Evolutionary conservation across 2,797 vertebrate genomes (phyloP), one percentile per base, ranked within the genome.

Genomic region (Hemitrygon akajei): DNA sequence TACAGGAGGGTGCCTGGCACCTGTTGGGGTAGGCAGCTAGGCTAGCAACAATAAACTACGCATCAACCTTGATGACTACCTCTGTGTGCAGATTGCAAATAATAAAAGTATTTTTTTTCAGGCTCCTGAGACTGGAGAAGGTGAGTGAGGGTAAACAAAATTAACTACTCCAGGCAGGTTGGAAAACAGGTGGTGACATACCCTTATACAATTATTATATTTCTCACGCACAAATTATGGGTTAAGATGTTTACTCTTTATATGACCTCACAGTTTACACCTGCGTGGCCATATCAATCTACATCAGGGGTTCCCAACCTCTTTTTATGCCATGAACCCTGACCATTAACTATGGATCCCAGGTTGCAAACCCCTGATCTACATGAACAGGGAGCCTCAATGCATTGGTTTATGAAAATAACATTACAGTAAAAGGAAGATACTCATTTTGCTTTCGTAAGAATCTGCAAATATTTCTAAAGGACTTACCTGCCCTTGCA

Each of bases 1-100:
- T 97, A 96, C 96, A 96, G 96, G 97, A 98, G 97, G 94, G 98
- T 98, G 97, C 98, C 98, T 98, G 98, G 99, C 97, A 99, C 99
- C 97, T 97, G 96, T 96, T 97, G 96, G 97, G 97, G 97, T 97
- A 95, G 95, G 95, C 95, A 96, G 95, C 94, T 94, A 95, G 94
- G 95, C 96, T 95, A 95, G 96, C 95, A 96, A 96, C 96, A 92
- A 77, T 95, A 96, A 95, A 95, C 95, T 94, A 18, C 2, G 95
- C 95, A 94, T 96, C 96, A 97, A 96, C 97, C 97, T 97, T 97
- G 96, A 96, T 97, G 97, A 97, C 96, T 95, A 95, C 96, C 73
- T 96, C 96, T 95, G 95, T 96, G 96, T 95, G 96, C 96, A 97
- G 97, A 97, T 97, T 96, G 97, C 97, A 97, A 97, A 97, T 95